Evolutionary conservation across 2,888 invertebrate genomes (phyloP), one percentile per base, ranked within the genome.

Genomic region (Abrostola triplasia): DNA sequence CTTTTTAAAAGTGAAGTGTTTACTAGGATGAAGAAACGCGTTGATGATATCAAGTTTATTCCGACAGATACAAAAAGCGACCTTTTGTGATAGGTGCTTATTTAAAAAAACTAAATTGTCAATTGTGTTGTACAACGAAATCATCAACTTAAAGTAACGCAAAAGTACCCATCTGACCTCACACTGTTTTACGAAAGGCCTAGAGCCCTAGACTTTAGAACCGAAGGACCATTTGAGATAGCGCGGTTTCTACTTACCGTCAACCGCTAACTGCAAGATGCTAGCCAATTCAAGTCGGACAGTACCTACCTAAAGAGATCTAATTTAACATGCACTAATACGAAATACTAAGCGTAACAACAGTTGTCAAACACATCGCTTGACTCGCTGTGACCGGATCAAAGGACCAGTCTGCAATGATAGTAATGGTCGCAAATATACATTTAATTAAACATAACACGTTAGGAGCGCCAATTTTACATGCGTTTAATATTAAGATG

Each of bases 401-500:
- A 73, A 73, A 73, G 54, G 73, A 49, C 58, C 56, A 54, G 7
- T 6, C 50, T 47, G 12, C 52, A 60, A 62, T 40, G 60, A 50
- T 48, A 61, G 61, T 74, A 74, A 70, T 73, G 66, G 48, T 37
- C 24, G 61, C 62, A 47, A 73, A 74, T 67, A 57, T 58, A 74
- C 37, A 67, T 72, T 63, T 60, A 74, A 77, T 77, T 77, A 64
- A 58, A 68, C 65, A 52, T 50, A 63, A 53, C 66, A 49, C 49
- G 47, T 47, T 44, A 48, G 13, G 36, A 57, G 38, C 47, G 57
- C 51, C 53, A 50, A 73, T 70, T 73, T 70, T 62, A 73, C 59
- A 73, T 73, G 74, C 72, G 53, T 57, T 73, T 74, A 73, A 70
- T 62, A 66, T 59, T 73, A 57, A 59, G 57, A 74, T 42, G 55